Evolutionary conservation across 2,797 vertebrate species (phyloP).

Genomic region (Phalanger gymnotis): DNA sequence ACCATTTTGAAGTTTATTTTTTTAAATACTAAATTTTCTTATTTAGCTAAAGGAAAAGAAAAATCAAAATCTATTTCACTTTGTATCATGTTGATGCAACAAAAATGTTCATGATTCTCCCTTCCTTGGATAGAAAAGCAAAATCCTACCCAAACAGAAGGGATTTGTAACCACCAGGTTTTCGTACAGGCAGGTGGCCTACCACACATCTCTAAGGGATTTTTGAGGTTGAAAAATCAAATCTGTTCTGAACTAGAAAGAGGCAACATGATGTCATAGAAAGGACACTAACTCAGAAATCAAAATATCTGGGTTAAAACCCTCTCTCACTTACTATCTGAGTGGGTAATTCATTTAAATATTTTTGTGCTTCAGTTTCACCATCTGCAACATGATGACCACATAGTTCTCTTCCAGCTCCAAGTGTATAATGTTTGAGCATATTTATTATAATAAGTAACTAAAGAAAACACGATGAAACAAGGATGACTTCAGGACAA

Average conservation of each 20-base stretch:
- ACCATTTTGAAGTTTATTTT: neutral
- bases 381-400: neutral
- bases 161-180: neutral
- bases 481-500: neutral
- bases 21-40: neutral
- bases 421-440: neutral
- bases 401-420: neutral
- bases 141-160: neutral
- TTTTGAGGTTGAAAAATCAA: neutral
- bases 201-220: neutral
- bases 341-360: neutral
- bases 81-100: neutral
- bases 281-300: neutral
- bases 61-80: neutral
- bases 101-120: neutral
- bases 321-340: neutral
- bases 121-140: neutral
- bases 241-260: neutral
- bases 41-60: neutral
- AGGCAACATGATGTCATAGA: neutral
- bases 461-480: neutral
- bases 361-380: neutral
- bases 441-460: neutral
- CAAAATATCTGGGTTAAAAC: neutral
- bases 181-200: neutral